These are phyloP conservation scores for Agrochola lychnidis DNA, from an alignment of 2,888 invertebrate genomes.

Conservation along the genomic window DNA sequence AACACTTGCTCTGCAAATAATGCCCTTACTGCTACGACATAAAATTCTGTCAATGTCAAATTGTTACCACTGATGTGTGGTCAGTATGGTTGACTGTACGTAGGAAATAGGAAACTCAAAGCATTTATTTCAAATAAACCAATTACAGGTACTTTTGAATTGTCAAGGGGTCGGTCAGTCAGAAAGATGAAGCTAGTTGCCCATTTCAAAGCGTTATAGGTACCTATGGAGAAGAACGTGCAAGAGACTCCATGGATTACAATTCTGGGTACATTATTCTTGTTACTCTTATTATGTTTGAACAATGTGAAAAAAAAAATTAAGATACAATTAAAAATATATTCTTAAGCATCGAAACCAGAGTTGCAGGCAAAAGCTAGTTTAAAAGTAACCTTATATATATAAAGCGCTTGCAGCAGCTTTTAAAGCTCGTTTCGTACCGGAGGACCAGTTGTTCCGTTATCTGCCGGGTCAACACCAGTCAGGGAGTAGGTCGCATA, in stretches of 20 bases:
- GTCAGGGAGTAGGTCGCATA: constrained; percentile 11
- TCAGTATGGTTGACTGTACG: no score
- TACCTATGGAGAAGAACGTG: no score
- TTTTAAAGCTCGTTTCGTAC: constrained; percentile 28
- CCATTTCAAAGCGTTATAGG: no score
- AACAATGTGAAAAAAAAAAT: no score
- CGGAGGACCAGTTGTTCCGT: constrained; percentile 63
- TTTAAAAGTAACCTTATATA: not conserved
- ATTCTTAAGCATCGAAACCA: not conserved
- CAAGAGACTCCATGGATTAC: no score
- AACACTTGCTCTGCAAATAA: not conserved
- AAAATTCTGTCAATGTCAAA: not conserved
- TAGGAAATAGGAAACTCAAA: not conserved
- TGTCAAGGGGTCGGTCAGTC: no score
- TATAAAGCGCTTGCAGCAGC: constrained; percentile 45
- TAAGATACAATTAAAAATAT: no score
- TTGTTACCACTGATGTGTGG: not conserved
- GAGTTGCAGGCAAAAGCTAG: not conserved
- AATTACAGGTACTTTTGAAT: no score
- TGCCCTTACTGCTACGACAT: not conserved
- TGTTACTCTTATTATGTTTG: no score
- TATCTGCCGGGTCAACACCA: constrained; percentile 45
- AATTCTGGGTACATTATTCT: no score
- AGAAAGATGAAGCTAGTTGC: no score
- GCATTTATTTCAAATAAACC: no score